Conservation (phyloP, 2,113 vertebrate genomes). For the Pterocles orientalis region DNA sequence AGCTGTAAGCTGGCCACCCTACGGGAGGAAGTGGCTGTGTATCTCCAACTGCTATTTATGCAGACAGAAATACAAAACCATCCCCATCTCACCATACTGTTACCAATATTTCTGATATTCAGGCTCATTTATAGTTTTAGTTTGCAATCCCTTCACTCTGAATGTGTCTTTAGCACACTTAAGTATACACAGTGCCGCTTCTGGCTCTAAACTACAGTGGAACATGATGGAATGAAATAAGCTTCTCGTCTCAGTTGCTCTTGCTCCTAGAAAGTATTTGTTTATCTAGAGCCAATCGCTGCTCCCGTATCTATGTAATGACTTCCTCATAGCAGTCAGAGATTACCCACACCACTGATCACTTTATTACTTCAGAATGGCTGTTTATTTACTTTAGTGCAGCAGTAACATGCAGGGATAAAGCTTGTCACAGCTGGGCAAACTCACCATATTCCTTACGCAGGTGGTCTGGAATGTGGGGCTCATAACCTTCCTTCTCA, state of each 20-base stretch:
- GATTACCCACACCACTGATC: conserved; percentile 74
- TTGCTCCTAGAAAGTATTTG: conserved; percentile 64
- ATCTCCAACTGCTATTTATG: background rate
- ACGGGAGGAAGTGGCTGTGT: background rate
- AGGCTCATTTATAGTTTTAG: background rate
- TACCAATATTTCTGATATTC: background rate
- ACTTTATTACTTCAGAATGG: conserved; percentile 76
- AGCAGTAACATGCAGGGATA: conserved; percentile 53
- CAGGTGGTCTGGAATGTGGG: conserved; percentile 87
- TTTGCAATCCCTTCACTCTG: background rate
- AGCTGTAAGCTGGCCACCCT: background rate
- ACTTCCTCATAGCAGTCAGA: conserved; percentile 67
- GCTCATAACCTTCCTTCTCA: conserved; percentile 94
- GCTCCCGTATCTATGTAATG: conserved; percentile 58
- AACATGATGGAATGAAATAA: conserved; percentile 49
- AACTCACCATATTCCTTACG: conserved; percentile 88
- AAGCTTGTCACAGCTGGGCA: conserved; percentile 71
- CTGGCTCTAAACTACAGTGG: background rate
- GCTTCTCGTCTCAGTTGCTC: background rate
- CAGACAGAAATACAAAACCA: background rate
- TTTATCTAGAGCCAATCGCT: conserved; percentile 58
- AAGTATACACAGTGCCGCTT: background rate
- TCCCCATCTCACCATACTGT: background rate
- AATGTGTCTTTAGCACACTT: background rate
- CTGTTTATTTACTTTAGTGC: conserved; percentile 75